A percentile compares a stretch with the other conserved stretches of the same genome.
Conservation (phyloP, 1,140 invertebrate species). For the Drosophila tani region DNA sequence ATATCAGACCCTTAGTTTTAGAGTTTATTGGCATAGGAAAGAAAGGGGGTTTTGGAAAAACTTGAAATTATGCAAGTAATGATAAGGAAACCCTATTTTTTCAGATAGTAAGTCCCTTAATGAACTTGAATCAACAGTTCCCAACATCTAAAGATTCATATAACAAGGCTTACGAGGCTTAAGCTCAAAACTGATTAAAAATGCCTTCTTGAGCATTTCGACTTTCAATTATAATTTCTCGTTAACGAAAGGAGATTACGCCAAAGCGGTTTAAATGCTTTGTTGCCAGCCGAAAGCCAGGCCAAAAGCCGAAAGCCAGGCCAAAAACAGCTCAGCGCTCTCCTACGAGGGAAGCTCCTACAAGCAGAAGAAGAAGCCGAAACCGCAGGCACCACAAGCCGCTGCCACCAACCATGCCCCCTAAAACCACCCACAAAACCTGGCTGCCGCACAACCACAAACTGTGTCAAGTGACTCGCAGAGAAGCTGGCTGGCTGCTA, state of each 20-base stretch:
- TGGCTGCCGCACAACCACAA: conserved; percentile 28
- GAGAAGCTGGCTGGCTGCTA: conserved; percentile 19
- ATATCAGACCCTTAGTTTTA: background rate
- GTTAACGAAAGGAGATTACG: conserved; percentile 41
- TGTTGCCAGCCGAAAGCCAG: conserved; percentile 9
- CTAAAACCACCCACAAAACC: conserved; percentile 23
- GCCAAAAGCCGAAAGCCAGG: conserved; percentile 36
- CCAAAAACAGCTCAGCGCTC: conserved; percentile 24
- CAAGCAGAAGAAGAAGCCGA: background rate
- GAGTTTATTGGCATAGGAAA: background rate
- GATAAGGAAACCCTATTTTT: background rate
- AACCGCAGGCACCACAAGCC: conserved; percentile 12
- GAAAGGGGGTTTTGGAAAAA: background rate
- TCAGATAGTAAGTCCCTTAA: background rate
- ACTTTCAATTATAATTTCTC: conserved; percentile 37
- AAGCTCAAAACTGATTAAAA: background rate
- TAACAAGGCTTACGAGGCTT: background rate
- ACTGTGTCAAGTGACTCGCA: conserved; percentile 52
- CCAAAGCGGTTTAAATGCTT: conserved; percentile 52
- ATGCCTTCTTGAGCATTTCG: conserved; percentile 10
- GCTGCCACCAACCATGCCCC: background rate
- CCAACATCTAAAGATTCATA: background rate
- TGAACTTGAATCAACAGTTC: background rate
- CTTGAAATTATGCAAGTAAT: background rate
- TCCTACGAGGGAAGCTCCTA: conserved; percentile 5